Conservation (phyloP, 2,797 vertebrate species). For the Anableps anableps region DNA sequence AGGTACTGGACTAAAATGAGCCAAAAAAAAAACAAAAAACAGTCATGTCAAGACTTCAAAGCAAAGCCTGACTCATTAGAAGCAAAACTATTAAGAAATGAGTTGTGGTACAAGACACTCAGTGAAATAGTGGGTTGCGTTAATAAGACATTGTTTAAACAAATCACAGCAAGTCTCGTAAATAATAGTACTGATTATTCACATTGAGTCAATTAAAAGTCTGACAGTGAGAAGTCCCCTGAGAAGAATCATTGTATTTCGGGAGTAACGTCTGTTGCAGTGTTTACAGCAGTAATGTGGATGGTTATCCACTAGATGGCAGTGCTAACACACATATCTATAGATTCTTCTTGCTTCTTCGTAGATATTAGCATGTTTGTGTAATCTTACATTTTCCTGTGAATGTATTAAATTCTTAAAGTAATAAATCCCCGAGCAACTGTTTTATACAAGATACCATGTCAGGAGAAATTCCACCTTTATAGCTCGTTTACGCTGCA, state of each 20-base stretch:
- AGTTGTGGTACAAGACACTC: background rate
- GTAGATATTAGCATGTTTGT: background rate
- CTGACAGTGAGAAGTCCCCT: background rate
- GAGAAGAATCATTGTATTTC: background rate
- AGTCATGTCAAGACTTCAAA: background rate
- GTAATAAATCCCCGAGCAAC: background rate
- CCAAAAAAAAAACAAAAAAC: background rate
- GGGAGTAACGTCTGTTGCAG: background rate
- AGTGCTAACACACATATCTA: background rate
- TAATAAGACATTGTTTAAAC: background rate
- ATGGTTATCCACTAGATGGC: constrained; percentile 56
- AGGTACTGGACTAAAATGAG: background rate
- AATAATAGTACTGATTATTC: background rate
- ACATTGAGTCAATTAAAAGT: background rate
- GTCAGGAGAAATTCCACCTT: background rate
- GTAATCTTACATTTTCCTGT: background rate
- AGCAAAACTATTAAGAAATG: background rate
- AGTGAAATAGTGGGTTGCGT: background rate
- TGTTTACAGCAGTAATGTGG: background rate
- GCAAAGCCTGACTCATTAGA: background rate
- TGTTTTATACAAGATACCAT: background rate
- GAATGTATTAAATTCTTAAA: background rate
- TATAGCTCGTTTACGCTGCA: background rate
- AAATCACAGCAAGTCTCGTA: background rate
- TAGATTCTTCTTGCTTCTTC: background rate